Percentiles rank a stretch among this genome's conserved stretches.
Conservation (phyloP, 2,113 vertebrate species). For the Hylia prasina region DNA sequence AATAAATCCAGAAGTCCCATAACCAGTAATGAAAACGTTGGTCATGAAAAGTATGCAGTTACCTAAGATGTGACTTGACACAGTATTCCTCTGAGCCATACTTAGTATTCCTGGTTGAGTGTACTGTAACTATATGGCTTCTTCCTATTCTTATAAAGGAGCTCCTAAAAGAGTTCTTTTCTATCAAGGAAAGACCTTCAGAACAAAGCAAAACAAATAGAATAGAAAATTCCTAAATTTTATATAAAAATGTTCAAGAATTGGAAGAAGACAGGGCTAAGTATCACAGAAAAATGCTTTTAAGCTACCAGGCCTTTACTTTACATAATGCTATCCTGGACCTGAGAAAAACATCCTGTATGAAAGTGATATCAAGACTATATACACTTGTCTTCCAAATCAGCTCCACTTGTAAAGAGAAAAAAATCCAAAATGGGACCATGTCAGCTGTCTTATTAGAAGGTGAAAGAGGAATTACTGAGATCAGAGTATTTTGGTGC, state of each 20-base stretch:
- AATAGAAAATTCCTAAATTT: background rate
- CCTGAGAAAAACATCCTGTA: background rate
- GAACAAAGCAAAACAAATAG: background rate
- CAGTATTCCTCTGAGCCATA: background rate
- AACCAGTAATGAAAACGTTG: background rate
- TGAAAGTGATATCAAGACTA: background rate
- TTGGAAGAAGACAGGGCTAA: background rate
- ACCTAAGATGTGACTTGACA: background rate
- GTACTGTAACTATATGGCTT: background rate
- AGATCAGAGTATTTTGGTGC: background rate
- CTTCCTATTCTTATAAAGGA: background rate
- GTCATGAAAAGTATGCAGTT: background rate
- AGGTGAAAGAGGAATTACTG: background rate
- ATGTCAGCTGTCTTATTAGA: background rate
- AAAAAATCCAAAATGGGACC: accelerated
- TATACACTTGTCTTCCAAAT: background rate
- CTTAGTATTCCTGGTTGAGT: background rate
- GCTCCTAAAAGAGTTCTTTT: background rate
- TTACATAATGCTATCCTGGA: background rate
- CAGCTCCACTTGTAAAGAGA: background rate
- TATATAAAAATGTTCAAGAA: background rate
- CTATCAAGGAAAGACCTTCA: background rate
- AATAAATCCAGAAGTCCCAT: background rate
- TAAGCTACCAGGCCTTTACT: background rate
- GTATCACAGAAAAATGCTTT: background rate